Evolutionary conservation across 2,888 invertebrate species (phyloP), one percentile per base, ranked within the genome.

Genomic region (Tetranychus piercei): DNA sequence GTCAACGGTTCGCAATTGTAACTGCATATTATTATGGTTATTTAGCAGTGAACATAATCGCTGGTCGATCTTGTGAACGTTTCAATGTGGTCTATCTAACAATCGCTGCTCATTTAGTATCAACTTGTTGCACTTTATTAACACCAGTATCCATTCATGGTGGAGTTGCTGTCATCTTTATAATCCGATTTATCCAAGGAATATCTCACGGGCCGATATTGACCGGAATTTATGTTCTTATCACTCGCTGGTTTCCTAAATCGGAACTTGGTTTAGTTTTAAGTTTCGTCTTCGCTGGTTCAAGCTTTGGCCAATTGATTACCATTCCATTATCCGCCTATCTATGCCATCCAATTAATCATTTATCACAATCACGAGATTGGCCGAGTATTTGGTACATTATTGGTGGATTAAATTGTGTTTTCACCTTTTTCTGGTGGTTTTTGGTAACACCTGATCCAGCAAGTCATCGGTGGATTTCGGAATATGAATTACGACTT

Each of bases 21-120:
- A 23, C 69, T 11, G 20, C 69, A 20, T 69, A 69, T 22, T 69
- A 69, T 22, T 69, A 69, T 69, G 69, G 69, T 20, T 69, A 69
- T 22, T 11, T 23, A 22, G 20, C 34, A 4, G 69, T 23, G 6
- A 69, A 23, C 8, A 23, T 23, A 11, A 69, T 69, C 8, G 6
- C 69, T 22, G 69, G 69, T 23, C 69, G 69, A 69, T 22, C 11
- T 18, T 43, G 43, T 43, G 72, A 72, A 72, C 72, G 45, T 15
- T 34, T 72, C 18, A 23, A 72, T 34, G n/a, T 44, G 45, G 44
- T 34, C 1, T 43, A 43, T 6, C 15, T 72, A 4, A 44, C 18
- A 43, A 15, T 44, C 1, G 20, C 15, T 72, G 72, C 72, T 6
- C 72, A 69, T 69, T 11, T 69, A 1, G 3, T 23, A 11, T 69